Percentiles rank a stretch among this genome's conserved stretches.
Evolutionary conservation across 2,797 vertebrate genomes (phyloP).

Genomic region (Hippopotamyrus pictus): DNA sequence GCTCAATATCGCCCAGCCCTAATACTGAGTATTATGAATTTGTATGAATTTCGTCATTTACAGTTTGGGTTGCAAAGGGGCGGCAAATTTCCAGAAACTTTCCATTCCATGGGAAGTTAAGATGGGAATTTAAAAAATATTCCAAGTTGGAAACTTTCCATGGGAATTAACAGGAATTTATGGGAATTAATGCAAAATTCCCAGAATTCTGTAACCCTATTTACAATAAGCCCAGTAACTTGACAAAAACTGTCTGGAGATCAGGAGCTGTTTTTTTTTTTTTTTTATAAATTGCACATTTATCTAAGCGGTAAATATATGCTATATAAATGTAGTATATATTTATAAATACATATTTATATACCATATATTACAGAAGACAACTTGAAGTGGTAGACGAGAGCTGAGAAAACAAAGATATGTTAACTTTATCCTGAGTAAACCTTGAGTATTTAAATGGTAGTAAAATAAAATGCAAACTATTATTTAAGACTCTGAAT

Average conservation of each 20-base stretch:
- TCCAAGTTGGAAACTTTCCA: not conserved
- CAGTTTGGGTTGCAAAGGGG: not conserved
- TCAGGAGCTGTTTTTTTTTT: conserved; percentile 1
- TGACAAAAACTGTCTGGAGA: not conserved
- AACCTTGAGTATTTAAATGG: conserved; percentile 24
- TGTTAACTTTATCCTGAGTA: conserved; percentile 2
- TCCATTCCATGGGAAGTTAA: not conserved
- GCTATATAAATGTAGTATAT: not conserved
- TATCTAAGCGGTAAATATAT: not conserved
- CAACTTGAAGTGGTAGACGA: not conserved
- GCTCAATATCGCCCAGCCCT: not conserved
- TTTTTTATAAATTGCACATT: not conserved
- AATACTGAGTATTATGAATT: not conserved
- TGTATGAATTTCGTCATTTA: not conserved
- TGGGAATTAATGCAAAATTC: not conserved
- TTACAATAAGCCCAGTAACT: not conserved
- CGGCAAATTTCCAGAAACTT: not conserved
- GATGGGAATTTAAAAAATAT: not conserved
- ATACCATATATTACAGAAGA: conserved; percentile 1
- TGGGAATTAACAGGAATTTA: not conserved
- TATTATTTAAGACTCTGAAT: conserved; percentile 36
- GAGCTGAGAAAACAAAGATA: not conserved
- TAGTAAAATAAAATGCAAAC: not conserved
- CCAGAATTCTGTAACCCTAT: not conserved
- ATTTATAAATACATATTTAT: conserved; percentile 5